Evolutionary conservation across 2,888 invertebrate genomes (phyloP).

Genomic region (Amiota mariae): DNA sequence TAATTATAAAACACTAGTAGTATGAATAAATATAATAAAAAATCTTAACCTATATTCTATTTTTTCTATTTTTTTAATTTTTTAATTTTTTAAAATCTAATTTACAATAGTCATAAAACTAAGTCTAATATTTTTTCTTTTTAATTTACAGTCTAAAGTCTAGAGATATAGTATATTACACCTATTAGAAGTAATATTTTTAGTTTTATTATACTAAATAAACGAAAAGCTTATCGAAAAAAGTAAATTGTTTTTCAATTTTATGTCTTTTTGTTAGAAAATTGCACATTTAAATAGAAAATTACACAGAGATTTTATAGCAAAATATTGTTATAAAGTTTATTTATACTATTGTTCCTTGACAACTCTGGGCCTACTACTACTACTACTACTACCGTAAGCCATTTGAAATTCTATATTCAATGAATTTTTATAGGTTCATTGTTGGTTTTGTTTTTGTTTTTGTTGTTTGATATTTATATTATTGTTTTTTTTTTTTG

Average conservation of each 20-base stretch:
- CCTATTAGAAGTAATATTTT: no score
- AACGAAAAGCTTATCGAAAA: slow-evolving; percentile 14
- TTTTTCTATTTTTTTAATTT: not conserved
- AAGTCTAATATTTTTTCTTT: no score
- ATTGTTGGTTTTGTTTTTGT: slow-evolving; percentile 16
- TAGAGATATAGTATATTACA: no score
- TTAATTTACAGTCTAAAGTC: no score
- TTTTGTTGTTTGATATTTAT: slow-evolving; percentile 16
- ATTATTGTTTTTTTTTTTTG: slow-evolving; percentile 38
- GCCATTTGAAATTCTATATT: not conserved
- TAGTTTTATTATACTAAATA: not conserved
- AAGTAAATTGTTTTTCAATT: slow-evolving; percentile 27
- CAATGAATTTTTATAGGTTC: not conserved
- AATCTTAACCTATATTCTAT: not conserved
- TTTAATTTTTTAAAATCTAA: not conserved
- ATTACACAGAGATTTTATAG: no score
- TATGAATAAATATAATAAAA: slow-evolving; percentile 17
- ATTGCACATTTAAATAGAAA: slow-evolving; percentile 16
- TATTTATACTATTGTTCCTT: not conserved
- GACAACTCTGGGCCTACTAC: not conserved
- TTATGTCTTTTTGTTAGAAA: slow-evolving; percentile 22
- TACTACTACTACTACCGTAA: not conserved
- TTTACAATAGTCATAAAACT: not conserved
- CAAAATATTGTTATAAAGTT: not conserved
- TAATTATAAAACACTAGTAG: slow-evolving; percentile 20